Evolutionary conservation across 2,113 vertebrate genomes (phyloP).

Genomic region (Sula dactylatra): DNA sequence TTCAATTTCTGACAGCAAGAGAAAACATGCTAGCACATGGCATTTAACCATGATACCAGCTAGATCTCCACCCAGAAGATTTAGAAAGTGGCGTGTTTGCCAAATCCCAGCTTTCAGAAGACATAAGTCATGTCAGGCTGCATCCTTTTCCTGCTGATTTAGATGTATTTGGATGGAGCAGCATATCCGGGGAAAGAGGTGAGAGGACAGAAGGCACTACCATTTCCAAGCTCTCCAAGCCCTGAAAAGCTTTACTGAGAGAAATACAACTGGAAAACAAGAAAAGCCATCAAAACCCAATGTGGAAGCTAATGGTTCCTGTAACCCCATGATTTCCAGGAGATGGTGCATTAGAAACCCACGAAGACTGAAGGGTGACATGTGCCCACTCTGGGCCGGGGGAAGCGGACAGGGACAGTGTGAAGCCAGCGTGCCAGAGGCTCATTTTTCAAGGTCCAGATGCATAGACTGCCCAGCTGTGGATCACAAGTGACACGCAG

Average conservation of each 20-base stretch:
- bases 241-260: background rate
- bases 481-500: background rate
- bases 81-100: background rate
- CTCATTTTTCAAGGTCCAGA: background rate
- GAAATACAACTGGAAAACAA: background rate
- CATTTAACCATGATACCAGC: background rate
- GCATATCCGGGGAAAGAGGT: rapidly evolving
- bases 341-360: background rate
- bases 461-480: background rate
- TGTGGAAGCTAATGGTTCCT: background rate
- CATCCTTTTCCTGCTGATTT: background rate
- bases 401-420: rapidly evolving
- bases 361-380: background rate
- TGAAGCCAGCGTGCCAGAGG: background rate
- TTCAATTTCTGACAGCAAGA: background rate
- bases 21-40: background rate
- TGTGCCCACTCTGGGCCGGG: background rate
- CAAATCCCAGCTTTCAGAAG: background rate
- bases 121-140: background rate
- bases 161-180: background rate
- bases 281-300: background rate
- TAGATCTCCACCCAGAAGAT: background rate
- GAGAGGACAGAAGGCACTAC: background rate
- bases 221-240: background rate
- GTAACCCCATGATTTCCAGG: background rate